These are phyloP conservation scores for Onychostoma macrolepis DNA, from an alignment of 2,113 vertebrate species.

Conservation along the genomic window DNA sequence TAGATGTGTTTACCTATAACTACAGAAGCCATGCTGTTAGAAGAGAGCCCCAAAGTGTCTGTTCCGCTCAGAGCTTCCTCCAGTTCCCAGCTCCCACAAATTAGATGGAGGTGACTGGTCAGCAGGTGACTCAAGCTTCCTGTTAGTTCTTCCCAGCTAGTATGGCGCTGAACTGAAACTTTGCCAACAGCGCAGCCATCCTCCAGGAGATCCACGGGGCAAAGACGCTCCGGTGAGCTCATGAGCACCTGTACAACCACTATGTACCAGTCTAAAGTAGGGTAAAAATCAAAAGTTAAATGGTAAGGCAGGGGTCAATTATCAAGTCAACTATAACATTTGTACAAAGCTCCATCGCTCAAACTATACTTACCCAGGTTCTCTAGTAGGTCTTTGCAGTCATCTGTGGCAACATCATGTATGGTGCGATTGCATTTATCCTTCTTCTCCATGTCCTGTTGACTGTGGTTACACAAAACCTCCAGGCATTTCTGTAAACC, in stretches of 20 bases:
- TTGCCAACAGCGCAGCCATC: slow-evolving; percentile 74
- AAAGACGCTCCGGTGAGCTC: slow-evolving; percentile 71
- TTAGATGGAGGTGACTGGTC: slow-evolving; percentile 79
- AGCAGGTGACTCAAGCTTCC: slow-evolving; percentile 78
- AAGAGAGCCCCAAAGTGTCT: slow-evolving; percentile 77
- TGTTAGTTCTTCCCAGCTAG: slow-evolving; percentile 83
- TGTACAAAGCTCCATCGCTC: not conserved
- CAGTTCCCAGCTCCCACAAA: slow-evolving; percentile 81
- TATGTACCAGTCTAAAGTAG: slow-evolving; percentile 79
- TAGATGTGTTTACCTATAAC: slow-evolving; percentile 50
- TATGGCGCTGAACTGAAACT: slow-evolving; percentile 80
- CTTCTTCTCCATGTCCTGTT: slow-evolving; percentile 87
- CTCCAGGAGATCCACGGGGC: slow-evolving; percentile 74
- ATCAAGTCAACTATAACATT: not conserved
- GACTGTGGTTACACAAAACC: slow-evolving; percentile 88
- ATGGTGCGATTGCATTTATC: slow-evolving; percentile 90
- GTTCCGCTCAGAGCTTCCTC: slow-evolving; percentile 68
- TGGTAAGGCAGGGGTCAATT: not conserved
- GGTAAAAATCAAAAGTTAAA: not conserved
- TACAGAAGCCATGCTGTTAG: slow-evolving; percentile 54
- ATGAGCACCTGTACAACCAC: slow-evolving; percentile 80
- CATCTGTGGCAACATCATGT: slow-evolving; percentile 94
- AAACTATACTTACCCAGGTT: slow-evolving; percentile 84
- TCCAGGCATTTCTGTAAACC: slow-evolving; percentile 89
- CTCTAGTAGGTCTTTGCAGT: slow-evolving; percentile 96